Evolutionary conservation across 1,140 invertebrate genomes (phyloP).

Genomic region (Calycopis cecrops): DNA sequence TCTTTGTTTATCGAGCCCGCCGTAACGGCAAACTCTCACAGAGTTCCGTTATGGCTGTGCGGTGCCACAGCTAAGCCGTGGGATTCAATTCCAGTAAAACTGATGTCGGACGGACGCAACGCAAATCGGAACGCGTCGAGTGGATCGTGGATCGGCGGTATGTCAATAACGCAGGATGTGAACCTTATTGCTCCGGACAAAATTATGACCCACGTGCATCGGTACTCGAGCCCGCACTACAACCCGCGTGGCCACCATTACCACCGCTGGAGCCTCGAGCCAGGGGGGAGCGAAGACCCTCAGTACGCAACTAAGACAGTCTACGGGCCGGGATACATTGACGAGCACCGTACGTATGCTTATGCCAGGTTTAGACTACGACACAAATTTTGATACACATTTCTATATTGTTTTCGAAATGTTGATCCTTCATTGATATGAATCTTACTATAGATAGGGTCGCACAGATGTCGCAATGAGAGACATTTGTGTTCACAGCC

Average conservation of each 20-base stretch:
- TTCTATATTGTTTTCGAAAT: constrained; percentile 21
- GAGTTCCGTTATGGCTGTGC: constrained; percentile 30
- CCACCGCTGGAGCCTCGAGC: constrained; percentile 65
- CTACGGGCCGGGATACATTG: constrained; percentile 70
- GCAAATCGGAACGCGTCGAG: constrained; percentile 57
- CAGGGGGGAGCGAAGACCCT: constrained; percentile 61
- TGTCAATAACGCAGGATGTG: constrained; percentile 68
- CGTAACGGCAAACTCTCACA: constrained; percentile 46
- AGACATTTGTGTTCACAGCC: too few relatives aligned
- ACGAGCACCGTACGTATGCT: constrained; percentile 70
- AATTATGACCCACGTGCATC: constrained; percentile 66
- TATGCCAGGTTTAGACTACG: constrained; percentile 35
- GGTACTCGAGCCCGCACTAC: constrained; percentile 67
- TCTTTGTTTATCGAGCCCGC: constrained; percentile 48
- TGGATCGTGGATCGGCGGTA: constrained; percentile 69
- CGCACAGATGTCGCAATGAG: too few relatives aligned
- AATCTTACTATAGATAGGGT: too few relatives aligned
- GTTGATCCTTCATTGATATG: constrained; percentile 15
- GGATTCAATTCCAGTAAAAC: constrained; percentile 73
- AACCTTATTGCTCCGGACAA: constrained; percentile 69
- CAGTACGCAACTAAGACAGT: constrained; percentile 68
- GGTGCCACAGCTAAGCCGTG: constrained; percentile 62
- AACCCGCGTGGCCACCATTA: constrained; percentile 63
- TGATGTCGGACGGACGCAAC: constrained; percentile 64
- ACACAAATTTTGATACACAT: constrained; percentile 33